These are phyloP conservation scores for Avahi laniger DNA, from an alignment of 2,797 vertebrate species.

Conservation along the genomic window DNA sequence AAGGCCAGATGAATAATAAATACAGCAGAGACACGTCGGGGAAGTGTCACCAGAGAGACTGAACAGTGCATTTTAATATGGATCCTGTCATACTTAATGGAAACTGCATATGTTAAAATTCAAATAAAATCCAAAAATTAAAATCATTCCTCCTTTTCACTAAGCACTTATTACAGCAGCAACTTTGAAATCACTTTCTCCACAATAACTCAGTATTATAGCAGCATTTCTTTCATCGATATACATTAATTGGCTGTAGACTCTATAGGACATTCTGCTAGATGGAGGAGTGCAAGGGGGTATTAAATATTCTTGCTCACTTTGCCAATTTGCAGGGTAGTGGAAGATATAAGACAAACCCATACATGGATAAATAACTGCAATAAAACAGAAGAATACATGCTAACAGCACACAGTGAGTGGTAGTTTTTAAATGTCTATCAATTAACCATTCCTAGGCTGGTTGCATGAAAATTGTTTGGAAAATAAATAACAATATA, in stretches of 20 bases:
- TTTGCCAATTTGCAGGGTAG: neutral
- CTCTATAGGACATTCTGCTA: neutral
- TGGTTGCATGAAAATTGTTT: neutral
- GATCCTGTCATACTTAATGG: neutral
- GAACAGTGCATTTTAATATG: neutral
- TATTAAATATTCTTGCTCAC: neutral
- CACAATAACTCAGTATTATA: fast-evolving
- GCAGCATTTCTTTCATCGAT: neutral
- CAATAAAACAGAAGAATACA: neutral
- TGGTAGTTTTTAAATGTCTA: neutral
- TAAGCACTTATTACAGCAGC: neutral
- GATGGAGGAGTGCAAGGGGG: neutral
- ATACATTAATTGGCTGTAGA: no score
- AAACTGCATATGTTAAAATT: neutral
- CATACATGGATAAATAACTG: neutral
- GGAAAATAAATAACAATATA: neutral
- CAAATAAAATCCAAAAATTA: neutral
- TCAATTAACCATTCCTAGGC: neutral
- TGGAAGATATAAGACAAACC: neutral
- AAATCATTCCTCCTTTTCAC: neutral
- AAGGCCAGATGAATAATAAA: neutral
- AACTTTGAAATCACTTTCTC: neutral
- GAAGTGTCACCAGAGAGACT: neutral
- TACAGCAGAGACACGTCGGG: neutral
- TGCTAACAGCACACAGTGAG: no score